Evolutionary conservation across 2,797 vertebrate genomes (phyloP).

Genomic region (Xerus rutilus): DNA sequence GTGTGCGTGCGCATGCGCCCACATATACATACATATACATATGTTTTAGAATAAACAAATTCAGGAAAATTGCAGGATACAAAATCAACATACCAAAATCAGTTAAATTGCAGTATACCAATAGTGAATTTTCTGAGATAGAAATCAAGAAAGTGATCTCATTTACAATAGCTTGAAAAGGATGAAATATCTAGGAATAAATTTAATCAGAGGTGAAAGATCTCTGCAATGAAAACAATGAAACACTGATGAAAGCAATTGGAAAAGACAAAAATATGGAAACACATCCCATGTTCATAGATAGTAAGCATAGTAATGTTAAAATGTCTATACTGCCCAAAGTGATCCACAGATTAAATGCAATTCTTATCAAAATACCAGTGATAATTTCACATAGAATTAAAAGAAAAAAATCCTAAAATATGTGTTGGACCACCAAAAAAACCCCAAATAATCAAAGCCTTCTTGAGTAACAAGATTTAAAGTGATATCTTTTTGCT

Average conservation of each 20-base stretch:
- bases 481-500: neutral
- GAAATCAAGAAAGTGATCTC: neutral
- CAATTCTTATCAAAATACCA: no score
- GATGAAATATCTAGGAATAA: neutral
- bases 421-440: neutral
- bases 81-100: neutral
- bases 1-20: no score
- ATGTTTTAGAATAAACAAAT: neutral
- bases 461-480: neutral
- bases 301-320: neutral
- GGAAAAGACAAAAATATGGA: neutral
- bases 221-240: neutral
- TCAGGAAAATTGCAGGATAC: neutral
- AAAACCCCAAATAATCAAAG: neutral
- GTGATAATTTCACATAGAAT: no score
- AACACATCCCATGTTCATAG: neutral
- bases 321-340: neutral
- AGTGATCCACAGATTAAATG: no score
- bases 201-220: neutral
- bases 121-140: neutral
- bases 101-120: neutral
- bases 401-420: neutral
- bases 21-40: no score
- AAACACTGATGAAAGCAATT: neutral
- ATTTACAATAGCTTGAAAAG: neutral